These are phyloP conservation scores for Aphrocallistes beatrix DNA, from an alignment of 37 sponge, comb jelly and placozoan species.

Conservation along the genomic window DNA sequence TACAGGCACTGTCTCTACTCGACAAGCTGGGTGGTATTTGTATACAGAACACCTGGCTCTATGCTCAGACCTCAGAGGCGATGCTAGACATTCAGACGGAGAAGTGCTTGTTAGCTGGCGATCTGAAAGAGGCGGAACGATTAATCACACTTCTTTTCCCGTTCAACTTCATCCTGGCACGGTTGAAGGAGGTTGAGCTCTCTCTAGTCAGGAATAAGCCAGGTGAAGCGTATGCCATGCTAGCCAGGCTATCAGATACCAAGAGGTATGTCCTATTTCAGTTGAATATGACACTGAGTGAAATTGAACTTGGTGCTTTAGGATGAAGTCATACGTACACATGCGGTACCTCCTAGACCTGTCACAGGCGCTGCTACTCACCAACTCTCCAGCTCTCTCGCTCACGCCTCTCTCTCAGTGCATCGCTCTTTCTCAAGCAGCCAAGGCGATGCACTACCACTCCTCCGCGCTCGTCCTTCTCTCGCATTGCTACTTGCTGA, in stretches of 20 bases:
- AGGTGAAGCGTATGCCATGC: not conserved
- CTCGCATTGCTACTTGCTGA: not conserved
- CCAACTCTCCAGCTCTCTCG: not conserved
- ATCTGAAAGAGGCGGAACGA: not conserved
- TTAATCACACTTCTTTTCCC: not conserved
- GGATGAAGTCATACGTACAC: not conserved
- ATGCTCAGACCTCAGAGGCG: not conserved
- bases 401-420: not conserved
- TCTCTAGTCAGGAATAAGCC: not conserved
- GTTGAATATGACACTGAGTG: not conserved
- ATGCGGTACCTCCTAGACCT: slow-evolving; percentile 10
- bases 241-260: not conserved
- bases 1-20: not conserved
- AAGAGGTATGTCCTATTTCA: not conserved
- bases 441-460: not conserved
- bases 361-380: not conserved
- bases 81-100: not conserved
- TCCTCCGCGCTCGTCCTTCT: not conserved
- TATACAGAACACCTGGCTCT: not conserved
- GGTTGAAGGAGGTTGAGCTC: not conserved
- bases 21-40: not conserved
- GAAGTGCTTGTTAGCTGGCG: not conserved
- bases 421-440: not conserved
- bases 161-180: not conserved
- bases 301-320: not conserved